Base-by-base conservation (phyloP, 2,888 invertebrate genomes). In the Luperina nickerlii region DNA sequence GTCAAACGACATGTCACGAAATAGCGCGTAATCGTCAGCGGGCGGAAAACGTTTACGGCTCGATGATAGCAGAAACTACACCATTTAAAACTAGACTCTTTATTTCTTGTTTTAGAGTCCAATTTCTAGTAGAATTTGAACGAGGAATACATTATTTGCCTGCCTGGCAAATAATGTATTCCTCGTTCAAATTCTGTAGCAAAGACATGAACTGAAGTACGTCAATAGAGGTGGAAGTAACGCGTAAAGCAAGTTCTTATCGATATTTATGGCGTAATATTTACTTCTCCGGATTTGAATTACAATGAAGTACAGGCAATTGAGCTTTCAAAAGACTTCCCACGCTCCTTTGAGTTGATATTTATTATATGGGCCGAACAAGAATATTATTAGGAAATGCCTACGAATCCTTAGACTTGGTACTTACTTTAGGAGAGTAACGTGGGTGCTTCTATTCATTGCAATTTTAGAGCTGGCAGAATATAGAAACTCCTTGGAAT, bases 281-380 rank as follows among this genome's bases (percentile, higher is more conserved):
- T 80, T 84, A 85, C 82, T 82, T 88, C 82, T 78, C 77, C 20
- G 78, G 80, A 79, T 87, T 85, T 87, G 87, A 86, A 85, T 89
- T 81, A 82, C 83, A 87, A 87, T 88, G 81, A 84, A 83, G 85
- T 73, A 88, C 68, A 82, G 82, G 79, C 85, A 88, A 89, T 87
- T 86, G 85, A 88, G 85, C 87, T 85, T 87, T 89, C 89, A 88
- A 87, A 84, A 82, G 82, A 78, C 88, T 84, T 85, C 89, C 89
- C 87, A 89, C 89, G 81, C 70, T 74, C 75, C 66, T 79, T 81
- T 74, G 76, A 77, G 48, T 48, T 60, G 60, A 82, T 87, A 88
- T 87, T 88, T 87, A n/a, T n/a, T n/a, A n/a, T n/a, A 85, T 89
- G 77, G 66, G 76, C 73, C 69, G 45, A 89, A 85, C 86, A 79